Evolutionary conservation across 1,140 invertebrate genomes (phyloP), one percentile per base, ranked within the genome.

Genomic region (Euura lappo): DNA sequence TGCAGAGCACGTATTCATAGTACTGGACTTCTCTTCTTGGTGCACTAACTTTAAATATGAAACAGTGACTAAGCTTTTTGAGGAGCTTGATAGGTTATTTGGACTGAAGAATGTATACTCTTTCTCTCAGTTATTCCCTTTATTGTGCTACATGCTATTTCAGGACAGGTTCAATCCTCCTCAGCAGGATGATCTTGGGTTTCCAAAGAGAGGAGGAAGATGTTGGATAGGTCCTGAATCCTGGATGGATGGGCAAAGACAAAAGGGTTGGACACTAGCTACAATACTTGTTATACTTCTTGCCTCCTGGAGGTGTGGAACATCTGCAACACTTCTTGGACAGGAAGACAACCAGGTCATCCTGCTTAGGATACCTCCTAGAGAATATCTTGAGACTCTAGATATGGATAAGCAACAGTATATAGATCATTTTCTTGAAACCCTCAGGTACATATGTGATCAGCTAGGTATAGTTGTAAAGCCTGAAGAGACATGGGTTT

Each of bases 111-210:
- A 69, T 2, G 28, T 69, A 1, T 69, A 69, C 13, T 6, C 68
- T 1, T 69, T 44, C 28, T 44, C 68, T 1, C 8, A 69, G 42
- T 10, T 45, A 44, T 69, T 69, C 28, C 8, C 43, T 45, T 1
- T 45, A 69, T 1, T n/a, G 1, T 44, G 6, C 6, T 45, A 45
- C 45, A 10, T 69, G 6, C 11, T 69, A 1, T 69, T 69, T 2
- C 68, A 69, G 3, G 68, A 69, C 2, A 13, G 68, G 28, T 69
- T 69, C 3, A 7, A 8, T 43, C 68, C 68, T 44, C 68, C 68
- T 6, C 5, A 69, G 3, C 68, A 69, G 7, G 28, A 13, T 8
- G 5, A 6, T 1, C 10, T 2, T 1, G 68, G 68, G 8, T 13
- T 44, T 28, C 68, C 68, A 2, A 11, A 1, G 11, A 51, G 6